Conservation (phyloP, 1,140 invertebrate species). For the Ectropis grisescens region DNA sequence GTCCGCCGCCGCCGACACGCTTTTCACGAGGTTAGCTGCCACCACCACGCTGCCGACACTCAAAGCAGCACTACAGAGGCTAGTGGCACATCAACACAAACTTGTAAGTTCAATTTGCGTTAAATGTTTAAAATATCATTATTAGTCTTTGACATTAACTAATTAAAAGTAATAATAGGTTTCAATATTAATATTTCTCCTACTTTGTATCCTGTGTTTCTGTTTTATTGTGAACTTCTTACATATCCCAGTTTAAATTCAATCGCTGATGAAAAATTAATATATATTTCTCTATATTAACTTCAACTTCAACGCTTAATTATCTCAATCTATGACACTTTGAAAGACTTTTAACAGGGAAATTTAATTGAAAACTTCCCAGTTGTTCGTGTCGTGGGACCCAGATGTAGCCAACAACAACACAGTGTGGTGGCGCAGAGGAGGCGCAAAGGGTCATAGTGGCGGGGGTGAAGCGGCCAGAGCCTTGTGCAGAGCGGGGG, state of each 20-base stretch:
- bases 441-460: slow-evolving; percentile 36
- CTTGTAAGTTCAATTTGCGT: too few species aligned
- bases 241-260: slow-evolving; percentile 1
- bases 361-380: too few species aligned
- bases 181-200: too few species aligned
- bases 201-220: too few species aligned
- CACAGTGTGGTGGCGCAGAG: slow-evolving; percentile 39
- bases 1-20: slow-evolving; percentile 86
- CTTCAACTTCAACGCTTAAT: too few species aligned
- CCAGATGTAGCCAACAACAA: slow-evolving; percentile 42
- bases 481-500: slow-evolving; percentile 86
- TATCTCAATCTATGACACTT: too few species aligned
- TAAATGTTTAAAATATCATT: too few species aligned
- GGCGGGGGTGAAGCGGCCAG: slow-evolving; percentile 69
- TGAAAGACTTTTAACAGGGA: too few species aligned
- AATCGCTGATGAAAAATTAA: too few species aligned
- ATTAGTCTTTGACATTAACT: too few species aligned
- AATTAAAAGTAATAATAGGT: too few species aligned
- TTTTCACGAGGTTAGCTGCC: slow-evolving; percentile 88
- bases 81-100: slow-evolving; percentile 86
- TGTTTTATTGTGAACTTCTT: background rate
- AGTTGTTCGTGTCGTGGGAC: slow-evolving; percentile 43
- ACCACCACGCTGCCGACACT: slow-evolving; percentile 88
- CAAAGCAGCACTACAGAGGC: slow-evolving; percentile 83
- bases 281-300: too few species aligned